These are phyloP conservation scores for Peribatodes rhomboidaria DNA, from an alignment of 2,888 invertebrate genomes.

Conservation along the genomic window DNA sequence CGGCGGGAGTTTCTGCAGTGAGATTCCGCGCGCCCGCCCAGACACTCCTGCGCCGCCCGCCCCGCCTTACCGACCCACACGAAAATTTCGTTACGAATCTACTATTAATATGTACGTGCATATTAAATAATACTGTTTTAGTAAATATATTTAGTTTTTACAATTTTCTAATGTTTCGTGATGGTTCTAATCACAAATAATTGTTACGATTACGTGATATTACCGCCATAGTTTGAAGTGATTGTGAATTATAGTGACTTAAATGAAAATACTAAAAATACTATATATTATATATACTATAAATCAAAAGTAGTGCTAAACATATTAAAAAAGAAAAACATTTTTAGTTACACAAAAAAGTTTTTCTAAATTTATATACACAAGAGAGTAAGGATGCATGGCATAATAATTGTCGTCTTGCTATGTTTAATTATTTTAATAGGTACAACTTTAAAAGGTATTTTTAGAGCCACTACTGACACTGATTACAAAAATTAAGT, in stretches of 20 bases:
- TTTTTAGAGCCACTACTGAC: too few species aligned
- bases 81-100: constrained; percentile 1
- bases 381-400: too few species aligned
- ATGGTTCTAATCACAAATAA: neutral
- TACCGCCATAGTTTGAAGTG: constrained; percentile 2
- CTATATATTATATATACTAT: neutral
- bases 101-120: constrained; percentile 11
- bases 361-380: too few species aligned
- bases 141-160: neutral
- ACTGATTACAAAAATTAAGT: too few species aligned
- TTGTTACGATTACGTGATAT: neutral
- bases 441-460: too few species aligned
- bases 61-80: constrained; percentile 23
- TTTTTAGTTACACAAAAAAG: too few species aligned
- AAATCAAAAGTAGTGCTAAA: neutral
- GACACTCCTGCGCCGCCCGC: constrained; percentile 48
- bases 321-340: neutral
- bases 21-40: constrained; percentile 54
- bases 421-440: too few species aligned
- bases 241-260: constrained; percentile 15
- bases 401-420: too few species aligned
- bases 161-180: neutral
- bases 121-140: neutral
- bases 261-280: neutral
- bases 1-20: constrained; percentile 57